These are phyloP conservation scores for Lasioglossum zephyrum DNA, from an alignment of 2,888 invertebrate genomes.

Conservation along the genomic window DNA sequence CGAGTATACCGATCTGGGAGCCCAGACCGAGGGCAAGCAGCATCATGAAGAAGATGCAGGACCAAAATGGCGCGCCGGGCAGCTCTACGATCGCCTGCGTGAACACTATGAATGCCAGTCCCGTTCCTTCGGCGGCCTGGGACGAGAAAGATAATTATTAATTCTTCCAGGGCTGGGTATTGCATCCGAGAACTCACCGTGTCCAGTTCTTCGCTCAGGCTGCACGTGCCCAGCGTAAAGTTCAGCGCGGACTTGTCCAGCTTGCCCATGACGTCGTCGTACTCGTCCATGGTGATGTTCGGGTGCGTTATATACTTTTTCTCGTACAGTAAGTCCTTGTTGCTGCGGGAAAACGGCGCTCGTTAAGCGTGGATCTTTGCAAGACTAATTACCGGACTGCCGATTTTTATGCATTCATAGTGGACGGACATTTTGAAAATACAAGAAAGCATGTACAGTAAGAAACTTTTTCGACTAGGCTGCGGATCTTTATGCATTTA, in stretches of 20 bases:
- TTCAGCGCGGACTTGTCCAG: conserved; percentile 82
- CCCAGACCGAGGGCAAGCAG: conserved; percentile 96
- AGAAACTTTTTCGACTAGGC: too few relatives aligned
- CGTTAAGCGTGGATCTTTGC: background rate
- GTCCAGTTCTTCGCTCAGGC: conserved; percentile 90
- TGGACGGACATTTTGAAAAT: too few relatives aligned
- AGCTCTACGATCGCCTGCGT: conserved; percentile 97
- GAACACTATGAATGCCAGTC: conserved; percentile 98
- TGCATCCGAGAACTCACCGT: conserved; percentile 86
- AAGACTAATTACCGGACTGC: background rate
- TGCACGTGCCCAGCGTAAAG: conserved; percentile 88
- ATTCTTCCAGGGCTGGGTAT: background rate
- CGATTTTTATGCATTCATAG: background rate
- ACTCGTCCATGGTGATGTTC: conserved; percentile 87
- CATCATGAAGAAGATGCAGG: conserved; percentile 98
- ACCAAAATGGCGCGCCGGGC: conserved; percentile 98
- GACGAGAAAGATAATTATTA: background rate
- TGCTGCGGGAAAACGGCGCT: conserved; percentile 83
- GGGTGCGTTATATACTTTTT: conserved; percentile 81
- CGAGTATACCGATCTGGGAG: conserved; percentile 97
- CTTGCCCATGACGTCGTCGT: conserved; percentile 85
- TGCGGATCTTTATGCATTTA: too few relatives aligned
- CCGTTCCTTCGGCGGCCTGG: conserved; percentile 98
- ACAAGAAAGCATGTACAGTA: too few relatives aligned
- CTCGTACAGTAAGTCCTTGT: conserved; percentile 85